Conservation (phyloP, 2,888 invertebrate genomes). For the Pachycephus smyrnensis region DNA sequence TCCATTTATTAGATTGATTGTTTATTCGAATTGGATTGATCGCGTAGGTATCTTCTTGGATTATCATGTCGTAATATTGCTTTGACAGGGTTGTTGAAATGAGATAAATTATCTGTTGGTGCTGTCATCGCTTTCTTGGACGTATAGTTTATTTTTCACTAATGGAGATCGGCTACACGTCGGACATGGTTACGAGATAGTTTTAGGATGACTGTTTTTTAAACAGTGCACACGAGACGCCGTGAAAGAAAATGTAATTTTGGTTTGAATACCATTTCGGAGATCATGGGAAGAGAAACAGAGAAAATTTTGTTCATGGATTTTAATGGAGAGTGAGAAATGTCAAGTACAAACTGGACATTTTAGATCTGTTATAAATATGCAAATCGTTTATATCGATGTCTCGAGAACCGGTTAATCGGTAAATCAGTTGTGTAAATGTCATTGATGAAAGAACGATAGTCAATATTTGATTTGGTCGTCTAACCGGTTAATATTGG, state of each 20-base stretch:
- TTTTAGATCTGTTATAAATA: background rate
- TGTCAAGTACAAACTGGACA: background rate
- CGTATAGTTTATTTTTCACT: background rate
- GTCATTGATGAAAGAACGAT: background rate
- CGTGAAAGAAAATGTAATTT: background rate
- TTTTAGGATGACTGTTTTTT: background rate
- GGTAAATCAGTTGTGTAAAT: background rate
- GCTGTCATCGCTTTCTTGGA: background rate
- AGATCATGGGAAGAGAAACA: background rate
- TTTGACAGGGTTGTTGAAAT: background rate
- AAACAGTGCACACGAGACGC: background rate
- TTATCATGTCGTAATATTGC: background rate
- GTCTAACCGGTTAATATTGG: background rate
- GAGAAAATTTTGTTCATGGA: background rate
- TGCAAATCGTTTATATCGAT: background rate
- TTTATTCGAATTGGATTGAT: background rate
- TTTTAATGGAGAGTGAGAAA: background rate
- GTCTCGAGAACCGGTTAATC: background rate
- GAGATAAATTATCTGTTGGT: background rate
- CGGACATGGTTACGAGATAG: background rate
- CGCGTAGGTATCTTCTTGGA: background rate
- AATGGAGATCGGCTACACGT: background rate
- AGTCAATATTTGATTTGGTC: background rate
- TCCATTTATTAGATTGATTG: background rate
- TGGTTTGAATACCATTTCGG: background rate